Percentiles rank a stretch among this genome's conserved stretches.
These are phyloP conservation scores for Sitophilus oryzae DNA, from an alignment of 1,140 invertebrate genomes.

Conservation along the genomic window DNA sequence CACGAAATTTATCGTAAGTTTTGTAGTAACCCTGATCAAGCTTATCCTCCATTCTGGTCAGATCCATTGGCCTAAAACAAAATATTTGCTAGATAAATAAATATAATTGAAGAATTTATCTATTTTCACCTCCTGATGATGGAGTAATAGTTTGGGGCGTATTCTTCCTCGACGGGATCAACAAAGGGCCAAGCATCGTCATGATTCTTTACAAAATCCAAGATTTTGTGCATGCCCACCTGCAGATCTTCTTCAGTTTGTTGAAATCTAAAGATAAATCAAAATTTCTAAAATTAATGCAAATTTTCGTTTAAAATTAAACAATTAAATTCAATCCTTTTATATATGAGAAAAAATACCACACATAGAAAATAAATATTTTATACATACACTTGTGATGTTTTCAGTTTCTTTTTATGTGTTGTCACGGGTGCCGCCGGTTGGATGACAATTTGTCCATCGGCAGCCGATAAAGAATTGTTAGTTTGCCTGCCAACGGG, in stretches of 20 bases:
- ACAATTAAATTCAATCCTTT: slow-evolving; percentile 1
- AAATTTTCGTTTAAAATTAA: neutral
- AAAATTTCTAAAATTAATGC: neutral
- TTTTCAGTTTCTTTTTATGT: slow-evolving; percentile 54
- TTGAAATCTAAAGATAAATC: slow-evolving; percentile 54
- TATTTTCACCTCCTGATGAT: slow-evolving; percentile 50
- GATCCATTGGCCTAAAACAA: slow-evolving; percentile 67
- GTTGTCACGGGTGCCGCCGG: slow-evolving; percentile 35
- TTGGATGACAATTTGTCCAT: slow-evolving; percentile 74
- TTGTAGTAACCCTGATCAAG: slow-evolving; percentile 74
- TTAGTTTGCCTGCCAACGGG: slow-evolving; percentile 71
- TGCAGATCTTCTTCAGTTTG: slow-evolving; percentile 76
- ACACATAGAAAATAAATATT: too few species aligned
- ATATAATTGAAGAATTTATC: neutral
- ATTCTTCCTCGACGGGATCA: slow-evolving; percentile 85
- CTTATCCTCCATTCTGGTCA: slow-evolving; percentile 82
- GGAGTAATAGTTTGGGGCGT: slow-evolving; percentile 81
- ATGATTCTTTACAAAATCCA: slow-evolving; percentile 77
- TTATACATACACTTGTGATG: slow-evolving; percentile 63
- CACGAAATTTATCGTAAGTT: slow-evolving; percentile 72
- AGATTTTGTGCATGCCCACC: slow-evolving; percentile 83
- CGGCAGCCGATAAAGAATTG: slow-evolving; percentile 76
- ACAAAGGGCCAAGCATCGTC: slow-evolving; percentile 89
- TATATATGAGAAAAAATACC: slow-evolving; percentile 1
- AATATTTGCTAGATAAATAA: neutral